Evolutionary conservation across 1,140 invertebrate species (phyloP).

Genomic region (Magallana ariakensis): DNA sequence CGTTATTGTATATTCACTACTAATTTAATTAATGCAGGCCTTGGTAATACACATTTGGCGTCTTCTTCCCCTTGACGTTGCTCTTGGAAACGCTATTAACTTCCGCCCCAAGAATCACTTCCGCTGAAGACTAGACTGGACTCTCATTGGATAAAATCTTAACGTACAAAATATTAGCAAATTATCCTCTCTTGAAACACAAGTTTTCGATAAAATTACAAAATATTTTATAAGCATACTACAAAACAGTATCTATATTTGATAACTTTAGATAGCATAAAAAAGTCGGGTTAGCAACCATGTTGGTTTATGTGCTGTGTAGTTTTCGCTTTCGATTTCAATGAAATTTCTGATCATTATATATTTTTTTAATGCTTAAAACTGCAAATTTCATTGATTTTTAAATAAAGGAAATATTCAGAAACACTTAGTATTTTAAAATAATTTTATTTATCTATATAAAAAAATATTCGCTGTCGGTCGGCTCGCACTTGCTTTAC

Average conservation of each 20-base stretch:
- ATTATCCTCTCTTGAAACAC: too few relatives aligned
- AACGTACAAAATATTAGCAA: not conserved
- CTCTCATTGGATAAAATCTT: conserved; percentile 10
- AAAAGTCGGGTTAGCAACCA: too few relatives aligned
- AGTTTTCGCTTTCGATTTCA: not conserved
- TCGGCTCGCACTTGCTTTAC: conserved; percentile 56
- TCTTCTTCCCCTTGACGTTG: conserved; percentile 66
- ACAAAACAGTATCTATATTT: too few relatives aligned
- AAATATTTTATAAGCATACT: too few relatives aligned
- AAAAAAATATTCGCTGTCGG: not conserved
- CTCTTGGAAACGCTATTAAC: conserved; percentile 49
- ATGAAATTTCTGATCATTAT: too few relatives aligned
- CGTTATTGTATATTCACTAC: conserved; percentile 37
- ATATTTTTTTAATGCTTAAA: too few relatives aligned
- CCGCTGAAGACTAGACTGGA: not conserved
- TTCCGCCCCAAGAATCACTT: conserved; percentile 16
- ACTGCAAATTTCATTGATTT: too few relatives aligned
- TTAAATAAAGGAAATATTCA: too few relatives aligned
- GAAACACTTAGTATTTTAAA: too few relatives aligned
- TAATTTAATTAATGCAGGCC: conserved; percentile 43
- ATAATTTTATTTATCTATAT: too few relatives aligned
- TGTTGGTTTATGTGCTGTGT: not conserved
- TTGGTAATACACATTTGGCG: conserved; percentile 49
- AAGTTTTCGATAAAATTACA: not conserved
- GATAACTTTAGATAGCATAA: too few relatives aligned